Base-by-base conservation (phyloP, 2,888 invertebrate genomes). In the Pandemis corylana region DNA sequence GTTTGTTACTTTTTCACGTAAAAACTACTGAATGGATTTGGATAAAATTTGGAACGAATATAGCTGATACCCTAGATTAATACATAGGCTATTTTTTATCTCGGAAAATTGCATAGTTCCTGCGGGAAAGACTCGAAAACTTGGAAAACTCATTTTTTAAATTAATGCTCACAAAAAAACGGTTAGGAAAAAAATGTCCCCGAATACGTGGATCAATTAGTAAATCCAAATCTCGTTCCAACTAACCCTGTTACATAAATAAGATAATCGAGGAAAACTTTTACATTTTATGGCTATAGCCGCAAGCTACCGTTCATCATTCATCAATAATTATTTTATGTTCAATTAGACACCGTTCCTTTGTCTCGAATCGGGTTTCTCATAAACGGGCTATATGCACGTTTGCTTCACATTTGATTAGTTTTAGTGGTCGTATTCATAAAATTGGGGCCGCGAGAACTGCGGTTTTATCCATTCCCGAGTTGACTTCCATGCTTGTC, bases 271-370 rank as follows among this genome's bases (percentile, higher is more conserved):
- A 72, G 71, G 61, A 53, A 76, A 77, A 81, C 81, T 80, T 82
- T 79, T 77, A 78, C 65, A 67, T 77, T 79, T 81, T 79, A 81
- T 75, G 75, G 76, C 71, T 77, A 78, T 76, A 78, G 75, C 79
- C 78, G 79, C 77, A 80, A 80, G 87, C 88, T 87, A 86, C 88
- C 82, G 87, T 88, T 84, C 79, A 77, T 77, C 81, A 78, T 81
- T 78, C 80, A 78, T 82, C 80, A 80, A 83, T 85, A 83, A 86
- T 85, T 83, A 80, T 84, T 86, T 87, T 84, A 88, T 83, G 83
- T 82, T 83, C 84, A 85, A 85, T 86, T 85, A 85, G 84, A 83
- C 81, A 81, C 80, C 78, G 80, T 76, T 81, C 80, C 85, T 86
- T 86, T 86, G 83, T 85, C 81, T 84, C 77, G 76, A 78, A 75